phyloP scores from a whole-genome alignment of 2,113 vertebrate species.

The Eublepharis macularius region DNA sequence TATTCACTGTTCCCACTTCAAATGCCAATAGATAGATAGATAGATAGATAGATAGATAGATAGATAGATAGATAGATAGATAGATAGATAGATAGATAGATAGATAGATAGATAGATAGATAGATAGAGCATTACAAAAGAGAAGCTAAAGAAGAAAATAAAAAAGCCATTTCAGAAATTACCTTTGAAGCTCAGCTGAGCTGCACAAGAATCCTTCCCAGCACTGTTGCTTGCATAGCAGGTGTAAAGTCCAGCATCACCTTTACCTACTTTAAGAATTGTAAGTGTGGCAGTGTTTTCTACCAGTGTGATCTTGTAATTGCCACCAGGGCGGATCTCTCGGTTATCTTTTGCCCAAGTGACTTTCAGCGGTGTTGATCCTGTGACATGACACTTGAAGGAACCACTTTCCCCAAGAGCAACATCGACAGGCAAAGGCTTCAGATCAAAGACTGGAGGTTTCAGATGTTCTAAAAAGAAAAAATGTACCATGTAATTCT shows the following conservation, averaged over 20 bases:
- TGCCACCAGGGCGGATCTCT: constrained; percentile 91
- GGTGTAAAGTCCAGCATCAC: constrained; percentile 88
- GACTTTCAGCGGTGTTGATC: constrained; percentile 91
- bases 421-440: constrained; percentile 83
- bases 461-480: constrained; percentile 87
- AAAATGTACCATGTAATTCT: constrained; percentile 32
- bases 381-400: constrained; percentile 92
- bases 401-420: constrained; percentile 87
- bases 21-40: no score
- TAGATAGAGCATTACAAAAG: not conserved
- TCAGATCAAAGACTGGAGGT: constrained; percentile 92
- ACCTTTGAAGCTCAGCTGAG: constrained; percentile 96
- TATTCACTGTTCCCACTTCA: not conserved
- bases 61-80: no score
- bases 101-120: no score
- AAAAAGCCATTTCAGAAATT: constrained; percentile 54
- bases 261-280: constrained; percentile 89
- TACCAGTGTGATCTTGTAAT: constrained; percentile 92
- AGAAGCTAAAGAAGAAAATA: not conserved
- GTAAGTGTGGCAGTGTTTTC: constrained; percentile 86
- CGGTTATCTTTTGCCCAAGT: constrained; percentile 97
- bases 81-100: no score
- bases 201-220: constrained; percentile 89
- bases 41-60: no score
- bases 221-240: constrained; percentile 90